Conservation (phyloP, 2,888 invertebrate species). For the Trimorus sp. region DNA sequence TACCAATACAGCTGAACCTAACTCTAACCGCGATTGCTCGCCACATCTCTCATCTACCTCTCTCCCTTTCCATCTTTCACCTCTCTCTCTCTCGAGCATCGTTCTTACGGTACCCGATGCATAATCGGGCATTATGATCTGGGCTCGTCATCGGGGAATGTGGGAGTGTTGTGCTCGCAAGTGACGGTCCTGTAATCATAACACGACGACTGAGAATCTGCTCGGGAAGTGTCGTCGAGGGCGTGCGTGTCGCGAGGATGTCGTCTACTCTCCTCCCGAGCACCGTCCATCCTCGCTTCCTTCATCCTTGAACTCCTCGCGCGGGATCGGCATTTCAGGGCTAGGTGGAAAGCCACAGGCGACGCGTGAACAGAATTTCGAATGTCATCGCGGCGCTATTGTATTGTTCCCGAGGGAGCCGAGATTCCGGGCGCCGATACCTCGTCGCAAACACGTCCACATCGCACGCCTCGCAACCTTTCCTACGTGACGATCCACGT, state of each 20-base stretch:
- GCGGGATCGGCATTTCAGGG: slow-evolving; percentile 58
- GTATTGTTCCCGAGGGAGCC: slow-evolving; percentile 57
- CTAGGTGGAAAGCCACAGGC: slow-evolving; percentile 57
- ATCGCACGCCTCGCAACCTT: not conserved
- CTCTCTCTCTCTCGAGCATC: slow-evolving; percentile 26
- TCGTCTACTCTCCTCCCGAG: slow-evolving; percentile 57
- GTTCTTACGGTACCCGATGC: slow-evolving; percentile 52
- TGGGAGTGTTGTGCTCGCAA: slow-evolving; percentile 77
- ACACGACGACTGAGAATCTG: slow-evolving; percentile 69
- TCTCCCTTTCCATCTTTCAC: slow-evolving; percentile 33
- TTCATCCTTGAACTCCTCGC: slow-evolving; percentile 61
- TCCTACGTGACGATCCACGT: slow-evolving; percentile 31
- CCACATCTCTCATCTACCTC: slow-evolving; percentile 21
- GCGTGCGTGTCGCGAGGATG: slow-evolving; percentile 72
- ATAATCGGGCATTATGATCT: slow-evolving; percentile 72
- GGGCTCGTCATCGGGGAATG: slow-evolving; percentile 80
- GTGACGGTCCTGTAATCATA: slow-evolving; percentile 64
- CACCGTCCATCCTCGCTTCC: slow-evolving; percentile 9
- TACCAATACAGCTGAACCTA: too few relatives aligned
- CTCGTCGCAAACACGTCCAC: not conserved
- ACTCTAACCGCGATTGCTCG: too few relatives aligned
- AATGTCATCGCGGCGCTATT: slow-evolving; percentile 54
- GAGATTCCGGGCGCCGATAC: slow-evolving; percentile 58
- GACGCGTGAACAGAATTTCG: slow-evolving; percentile 62
- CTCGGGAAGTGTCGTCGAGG: slow-evolving; percentile 76